Evolutionary conservation across 1,140 invertebrate genomes (phyloP), one percentile per base, ranked within the genome.

Genomic region (Melipona quadrifasciata): DNA sequence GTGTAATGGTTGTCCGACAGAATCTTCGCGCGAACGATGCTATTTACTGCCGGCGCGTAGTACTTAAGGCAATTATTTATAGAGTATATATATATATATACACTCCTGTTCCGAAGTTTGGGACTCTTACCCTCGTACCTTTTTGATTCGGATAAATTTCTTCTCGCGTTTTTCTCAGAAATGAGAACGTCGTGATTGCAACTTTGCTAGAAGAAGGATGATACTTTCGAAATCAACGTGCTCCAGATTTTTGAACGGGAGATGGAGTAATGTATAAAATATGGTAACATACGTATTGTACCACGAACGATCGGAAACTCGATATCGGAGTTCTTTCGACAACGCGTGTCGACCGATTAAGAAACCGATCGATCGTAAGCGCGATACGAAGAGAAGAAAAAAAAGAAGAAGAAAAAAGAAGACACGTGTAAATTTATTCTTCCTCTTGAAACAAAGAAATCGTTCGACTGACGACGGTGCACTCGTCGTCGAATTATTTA

Each of bases 61-160:
- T 79, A 79, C 75, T 79, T 84, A 84, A 79, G 82, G 10, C 34
- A 58, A 61, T 53, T 71, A 84, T 79, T 84, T 84, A 84, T 71
- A 79, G 31, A 78, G 67, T 84, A 58, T 3, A 39, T 34, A 68
- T 68, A 68, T 16, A 65, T 27, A 74, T 57, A 74, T 14, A 77
- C 61, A 78, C 39, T 47, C 39, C 39, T 47, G 39, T 47, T 47
- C 6, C 0, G 39, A 47, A 47, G 39, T 47, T 47, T 6, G 39
- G 39, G 39, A 6, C 39, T 6, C 31, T 31, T 31, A 6, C 39
- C 39, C n/a, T n/a, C n/a, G n/a, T n/a, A n/a, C n/a, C n/a, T n/a
- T 47, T 47, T 47, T 8, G 39, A 47, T 47, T 6, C 6, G 8
- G 39, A 47, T 47, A 47, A 6, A 47, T 47, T 47, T 47, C 39